These are phyloP conservation scores for Diplodus sargus DNA, from an alignment of 2,797 vertebrate genomes.

Conservation along the genomic window DNA sequence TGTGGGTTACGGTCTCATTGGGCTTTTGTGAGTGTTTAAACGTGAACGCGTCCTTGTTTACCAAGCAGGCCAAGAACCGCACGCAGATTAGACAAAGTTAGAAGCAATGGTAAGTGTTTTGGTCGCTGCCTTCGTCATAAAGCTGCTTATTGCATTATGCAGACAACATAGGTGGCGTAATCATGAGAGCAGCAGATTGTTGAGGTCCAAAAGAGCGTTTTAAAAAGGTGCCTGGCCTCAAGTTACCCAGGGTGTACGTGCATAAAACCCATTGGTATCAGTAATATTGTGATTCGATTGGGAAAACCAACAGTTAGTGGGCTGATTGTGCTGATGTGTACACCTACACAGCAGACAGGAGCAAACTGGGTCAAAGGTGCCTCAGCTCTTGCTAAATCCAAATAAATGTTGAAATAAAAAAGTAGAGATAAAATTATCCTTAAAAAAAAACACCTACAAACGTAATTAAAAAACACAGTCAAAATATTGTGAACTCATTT, in stretches of 20 bases:
- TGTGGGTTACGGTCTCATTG: not conserved
- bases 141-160: conserved; percentile 62
- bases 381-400: not conserved
- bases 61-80: not conserved
- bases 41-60: not conserved
- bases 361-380: not conserved
- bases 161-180: conserved; percentile 36
- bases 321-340: not conserved
- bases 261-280: not conserved
- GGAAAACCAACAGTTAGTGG: not conserved
- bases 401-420: not conserved
- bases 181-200: conserved; percentile 14
- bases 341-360: not conserved
- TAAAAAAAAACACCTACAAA: not conserved
- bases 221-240: conserved; percentile 12
- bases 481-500: not conserved
- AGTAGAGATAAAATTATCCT: not conserved
- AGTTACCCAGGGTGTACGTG: not conserved
- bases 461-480: not conserved
- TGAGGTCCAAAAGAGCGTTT: conserved; percentile 20
- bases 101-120: conserved; percentile 30
- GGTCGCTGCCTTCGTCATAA: conserved; percentile 32
- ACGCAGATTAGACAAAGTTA: conserved; percentile 45
- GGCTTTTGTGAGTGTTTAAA: not conserved
- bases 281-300: not conserved